phyloP scores from a whole-genome alignment of 2,888 invertebrate species.

The Leptopilina syphax region DNA sequence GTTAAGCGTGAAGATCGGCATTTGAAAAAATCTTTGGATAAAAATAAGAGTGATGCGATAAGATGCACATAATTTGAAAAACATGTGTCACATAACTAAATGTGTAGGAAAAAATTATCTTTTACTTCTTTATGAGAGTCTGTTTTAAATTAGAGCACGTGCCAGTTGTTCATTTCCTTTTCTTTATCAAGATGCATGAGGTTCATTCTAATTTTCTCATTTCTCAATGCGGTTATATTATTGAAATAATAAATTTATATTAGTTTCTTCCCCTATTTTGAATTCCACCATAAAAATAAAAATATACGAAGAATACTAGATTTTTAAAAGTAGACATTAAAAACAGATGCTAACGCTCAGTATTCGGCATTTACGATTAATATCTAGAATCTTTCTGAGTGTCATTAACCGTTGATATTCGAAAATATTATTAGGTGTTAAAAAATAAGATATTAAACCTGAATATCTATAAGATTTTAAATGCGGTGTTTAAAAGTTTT shows the following conservation, averaged over 20 bases:
- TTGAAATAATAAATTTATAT: conserved; percentile 21
- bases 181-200: background rate
- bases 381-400: too few species aligned
- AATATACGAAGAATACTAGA: too few species aligned
- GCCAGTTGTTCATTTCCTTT: conserved; percentile 28
- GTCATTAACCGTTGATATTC: too few species aligned
- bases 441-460: too few species aligned
- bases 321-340: too few species aligned
- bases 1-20: conserved; percentile 19
- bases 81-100: conserved; percentile 5
- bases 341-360: too few species aligned
- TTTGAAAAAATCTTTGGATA: background rate
- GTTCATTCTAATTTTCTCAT: conserved; percentile 1
- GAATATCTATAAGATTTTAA: too few species aligned
- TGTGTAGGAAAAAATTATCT: background rate
- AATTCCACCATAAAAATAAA: background rate
- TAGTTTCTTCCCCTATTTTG: background rate
- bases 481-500: too few species aligned
- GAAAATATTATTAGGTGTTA: too few species aligned
- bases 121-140: background rate
- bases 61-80: conserved; percentile 16
- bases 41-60: conserved; percentile 6
- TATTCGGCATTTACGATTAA: too few species aligned
- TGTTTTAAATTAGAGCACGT: conserved; percentile 33
- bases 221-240: conserved; percentile 10